These are phyloP conservation scores for Branchinecta sandiegonensis DNA, from an alignment of 2,888 invertebrate genomes.

Conservation along the genomic window DNA sequence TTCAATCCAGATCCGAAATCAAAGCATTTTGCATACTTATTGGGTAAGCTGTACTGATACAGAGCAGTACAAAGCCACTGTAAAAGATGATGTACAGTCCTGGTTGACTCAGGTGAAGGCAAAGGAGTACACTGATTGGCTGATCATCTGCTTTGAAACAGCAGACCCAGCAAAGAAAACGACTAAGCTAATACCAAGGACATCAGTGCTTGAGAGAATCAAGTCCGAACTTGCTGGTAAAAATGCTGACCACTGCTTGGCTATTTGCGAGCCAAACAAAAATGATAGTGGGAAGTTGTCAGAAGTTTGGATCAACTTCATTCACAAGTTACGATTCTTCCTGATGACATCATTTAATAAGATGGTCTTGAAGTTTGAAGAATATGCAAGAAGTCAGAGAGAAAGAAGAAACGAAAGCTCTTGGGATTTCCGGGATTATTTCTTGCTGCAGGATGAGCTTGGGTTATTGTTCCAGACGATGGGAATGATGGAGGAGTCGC, in stretches of 20 bases:
- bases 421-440: conserved; percentile 91
- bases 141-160: conserved; percentile 81
- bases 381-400: conserved; percentile 71
- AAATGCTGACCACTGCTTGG: conserved; percentile 50
- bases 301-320: conserved; percentile 75
- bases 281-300: conserved; percentile 50
- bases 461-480: conserved; percentile 89
- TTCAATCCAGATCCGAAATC: conserved; percentile 47
- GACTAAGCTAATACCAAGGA: conserved; percentile 76
- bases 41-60: conserved; percentile 90
- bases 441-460: conserved; percentile 84
- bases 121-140: conserved; percentile 55
- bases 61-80: conserved; percentile 69
- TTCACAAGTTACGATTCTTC: conserved; percentile 64
- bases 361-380: conserved; percentile 70
- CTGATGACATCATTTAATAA: conserved; percentile 73
- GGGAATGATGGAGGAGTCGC: conserved; percentile 78
- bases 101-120: conserved; percentile 68
- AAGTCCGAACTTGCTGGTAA: conserved; percentile 84
- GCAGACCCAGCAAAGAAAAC: conserved; percentile 73
- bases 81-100: conserved; percentile 73
- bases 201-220: conserved; percentile 86
- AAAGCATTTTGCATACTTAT: conserved; percentile 82
- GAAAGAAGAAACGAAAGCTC: conserved; percentile 75
- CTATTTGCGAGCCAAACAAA: conserved; percentile 20